Evolutionary conservation across 2,797 vertebrate species (phyloP).

Genomic region (Gambusia yucatana): DNA sequence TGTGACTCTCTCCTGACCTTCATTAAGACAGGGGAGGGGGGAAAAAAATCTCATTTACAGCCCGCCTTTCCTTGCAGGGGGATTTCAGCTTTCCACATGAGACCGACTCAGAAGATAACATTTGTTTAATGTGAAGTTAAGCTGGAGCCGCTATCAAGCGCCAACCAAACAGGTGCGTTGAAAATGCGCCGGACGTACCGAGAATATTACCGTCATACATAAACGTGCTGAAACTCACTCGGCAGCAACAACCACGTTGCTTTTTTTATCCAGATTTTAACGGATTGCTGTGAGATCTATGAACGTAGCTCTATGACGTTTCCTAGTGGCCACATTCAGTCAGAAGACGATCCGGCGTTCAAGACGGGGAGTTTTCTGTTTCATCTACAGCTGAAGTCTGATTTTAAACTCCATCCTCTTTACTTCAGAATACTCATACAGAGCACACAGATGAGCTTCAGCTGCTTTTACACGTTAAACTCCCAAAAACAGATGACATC

Average conservation of each 20-base stretch:
- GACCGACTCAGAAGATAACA: constrained; percentile 69
- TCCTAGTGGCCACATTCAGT: neutral
- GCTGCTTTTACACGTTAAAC: neutral
- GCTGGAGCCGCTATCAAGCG: constrained; percentile 46
- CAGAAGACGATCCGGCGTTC: neutral
- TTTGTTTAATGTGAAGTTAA: constrained; percentile 51
- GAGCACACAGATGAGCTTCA: neutral
- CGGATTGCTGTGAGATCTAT: neutral
- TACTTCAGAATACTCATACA: neutral
- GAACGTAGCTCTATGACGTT: neutral
- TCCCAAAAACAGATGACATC: neutral
- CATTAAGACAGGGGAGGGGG: constrained; percentile 76
- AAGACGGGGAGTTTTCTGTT: neutral
- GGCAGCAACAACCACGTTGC: too few relatives aligned
- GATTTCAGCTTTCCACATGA: constrained; percentile 69
- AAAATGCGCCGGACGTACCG: neutral
- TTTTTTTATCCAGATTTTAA: neutral
- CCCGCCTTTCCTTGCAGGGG: constrained; percentile 65
- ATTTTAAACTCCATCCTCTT: neutral
- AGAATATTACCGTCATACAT: neutral
- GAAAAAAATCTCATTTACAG: constrained; percentile 76
- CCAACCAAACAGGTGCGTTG: constrained; percentile 26
- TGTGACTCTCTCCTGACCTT: constrained; percentile 86
- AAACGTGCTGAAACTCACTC: neutral
- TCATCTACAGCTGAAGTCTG: neutral